These are phyloP conservation scores for Ascidia mentula DNA, from an alignment of 23 tunicate species.

Conservation along the genomic window DNA sequence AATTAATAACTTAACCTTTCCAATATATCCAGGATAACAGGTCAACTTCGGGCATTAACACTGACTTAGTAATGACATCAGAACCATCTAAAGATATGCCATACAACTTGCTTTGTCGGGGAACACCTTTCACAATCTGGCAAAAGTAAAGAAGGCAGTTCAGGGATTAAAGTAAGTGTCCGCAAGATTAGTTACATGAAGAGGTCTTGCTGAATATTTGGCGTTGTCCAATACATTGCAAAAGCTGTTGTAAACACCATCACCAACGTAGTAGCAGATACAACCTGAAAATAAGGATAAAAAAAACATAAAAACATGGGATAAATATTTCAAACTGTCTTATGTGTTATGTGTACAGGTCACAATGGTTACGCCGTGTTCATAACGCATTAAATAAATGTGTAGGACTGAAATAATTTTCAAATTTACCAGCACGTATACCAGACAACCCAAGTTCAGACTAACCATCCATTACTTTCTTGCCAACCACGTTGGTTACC, in stretches of 20 bases:
- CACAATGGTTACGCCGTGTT: no score
- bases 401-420: no score
- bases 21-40: constrained; percentile 39
- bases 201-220: not conserved
- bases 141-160: no score
- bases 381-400: no score
- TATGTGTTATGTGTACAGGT: no score
- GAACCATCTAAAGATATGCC: constrained; percentile 51
- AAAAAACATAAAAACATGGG: no score
- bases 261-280: not conserved
- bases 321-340: no score
- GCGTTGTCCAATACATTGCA: not conserved
- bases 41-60: constrained; percentile 33
- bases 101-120: constrained; percentile 22
- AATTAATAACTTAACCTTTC: no score
- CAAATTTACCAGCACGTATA: not conserved
- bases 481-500: constrained; percentile 40
- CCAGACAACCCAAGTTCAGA: not conserved
- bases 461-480: not conserved
- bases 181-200: not conserved
- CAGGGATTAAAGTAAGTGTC: not conserved
- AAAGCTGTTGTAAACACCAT: not conserved
- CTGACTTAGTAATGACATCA: constrained; percentile 9
- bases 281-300: not conserved
- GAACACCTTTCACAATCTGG: no score